A percentile compares a stretch with the other conserved stretches of the same genome.
These are phyloP conservation scores for Rhinichthys osculus DNA, from an alignment of 2,797 vertebrate genomes.

Conservation along the genomic window DNA sequence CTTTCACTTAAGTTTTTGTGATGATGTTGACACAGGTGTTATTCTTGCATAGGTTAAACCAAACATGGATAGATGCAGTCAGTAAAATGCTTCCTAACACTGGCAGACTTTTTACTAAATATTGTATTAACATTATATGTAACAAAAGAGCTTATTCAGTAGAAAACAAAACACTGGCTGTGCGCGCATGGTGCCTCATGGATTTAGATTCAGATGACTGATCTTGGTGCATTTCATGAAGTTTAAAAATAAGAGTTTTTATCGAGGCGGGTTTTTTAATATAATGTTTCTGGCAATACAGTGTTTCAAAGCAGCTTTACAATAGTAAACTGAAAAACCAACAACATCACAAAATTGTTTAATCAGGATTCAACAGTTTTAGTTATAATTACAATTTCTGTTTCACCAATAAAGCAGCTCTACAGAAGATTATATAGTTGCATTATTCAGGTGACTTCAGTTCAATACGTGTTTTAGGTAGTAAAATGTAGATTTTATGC, in stretches of 20 bases:
- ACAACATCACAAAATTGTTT: too few relatives aligned
- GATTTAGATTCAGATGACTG: not conserved
- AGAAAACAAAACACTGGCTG: constrained; percentile 1
- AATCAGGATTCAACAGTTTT: too few relatives aligned
- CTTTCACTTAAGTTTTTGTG: constrained; percentile 5
- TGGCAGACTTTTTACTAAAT: not conserved
- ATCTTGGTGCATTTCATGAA: not conserved
- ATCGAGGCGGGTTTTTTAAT: not conserved
- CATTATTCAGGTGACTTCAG: too few relatives aligned
- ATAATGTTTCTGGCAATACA: not conserved
- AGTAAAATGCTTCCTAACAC: not conserved
- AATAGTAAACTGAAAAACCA: not conserved
- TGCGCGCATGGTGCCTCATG: not conserved
- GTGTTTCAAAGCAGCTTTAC: not conserved
- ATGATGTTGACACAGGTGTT: not conserved
- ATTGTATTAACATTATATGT: not conserved
- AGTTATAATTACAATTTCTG: too few relatives aligned
- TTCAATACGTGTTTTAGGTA: not conserved
- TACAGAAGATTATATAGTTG: too few relatives aligned
- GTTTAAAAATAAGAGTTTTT: not conserved
- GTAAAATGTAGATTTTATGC: not conserved
- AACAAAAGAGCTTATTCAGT: not conserved
- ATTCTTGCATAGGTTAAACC: constrained; percentile 13
- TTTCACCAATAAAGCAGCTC: too few relatives aligned
- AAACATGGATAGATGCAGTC: not conserved